phyloP scores from a whole-genome alignment of 2,888 invertebrate species.

The Ophonus ardosiacus region DNA sequence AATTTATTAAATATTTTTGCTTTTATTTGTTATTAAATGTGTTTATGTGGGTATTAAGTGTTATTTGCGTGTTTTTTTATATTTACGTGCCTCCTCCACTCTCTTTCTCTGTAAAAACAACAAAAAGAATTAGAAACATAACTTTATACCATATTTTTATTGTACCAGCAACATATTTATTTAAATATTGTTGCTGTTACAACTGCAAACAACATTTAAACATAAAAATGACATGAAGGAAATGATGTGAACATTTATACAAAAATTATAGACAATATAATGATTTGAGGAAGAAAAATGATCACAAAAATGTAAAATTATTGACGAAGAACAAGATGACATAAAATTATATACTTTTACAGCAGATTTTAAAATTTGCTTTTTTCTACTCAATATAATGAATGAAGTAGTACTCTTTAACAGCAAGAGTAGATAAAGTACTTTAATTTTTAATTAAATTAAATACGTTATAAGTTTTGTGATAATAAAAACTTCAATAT shows the following conservation, averaged over 20 bases:
- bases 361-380: too few relatives aligned
- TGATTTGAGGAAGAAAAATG: neutral
- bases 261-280: constrained; percentile 3
- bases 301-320: neutral
- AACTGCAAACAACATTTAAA: constrained; percentile 34
- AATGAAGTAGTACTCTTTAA: too few relatives aligned
- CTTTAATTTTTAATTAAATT: too few relatives aligned
- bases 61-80: constrained; percentile 65
- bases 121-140: constrained; percentile 72
- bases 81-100: constrained; percentile 87
- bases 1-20: neutral
- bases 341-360: constrained; percentile 6
- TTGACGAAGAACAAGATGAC: constrained; percentile 9
- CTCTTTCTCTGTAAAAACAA: constrained; percentile 86
- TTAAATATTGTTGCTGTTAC: constrained; percentile 2
- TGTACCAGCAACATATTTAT: neutral
- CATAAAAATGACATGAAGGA: constrained; percentile 19
- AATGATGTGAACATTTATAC: constrained; percentile 19
- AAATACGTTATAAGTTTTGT: too few relatives aligned
- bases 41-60: constrained; percentile 29
- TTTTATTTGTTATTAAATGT: neutral
- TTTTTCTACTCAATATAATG: too few relatives aligned
- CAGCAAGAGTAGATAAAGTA: too few relatives aligned
- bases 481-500: too few relatives aligned
- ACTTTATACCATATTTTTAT: neutral